Percentiles rank a stretch among this genome's conserved stretches.
These are phyloP conservation scores for Carettochelys insculpta DNA, from an alignment of 2,113 vertebrate species.

Conservation along the genomic window DNA sequence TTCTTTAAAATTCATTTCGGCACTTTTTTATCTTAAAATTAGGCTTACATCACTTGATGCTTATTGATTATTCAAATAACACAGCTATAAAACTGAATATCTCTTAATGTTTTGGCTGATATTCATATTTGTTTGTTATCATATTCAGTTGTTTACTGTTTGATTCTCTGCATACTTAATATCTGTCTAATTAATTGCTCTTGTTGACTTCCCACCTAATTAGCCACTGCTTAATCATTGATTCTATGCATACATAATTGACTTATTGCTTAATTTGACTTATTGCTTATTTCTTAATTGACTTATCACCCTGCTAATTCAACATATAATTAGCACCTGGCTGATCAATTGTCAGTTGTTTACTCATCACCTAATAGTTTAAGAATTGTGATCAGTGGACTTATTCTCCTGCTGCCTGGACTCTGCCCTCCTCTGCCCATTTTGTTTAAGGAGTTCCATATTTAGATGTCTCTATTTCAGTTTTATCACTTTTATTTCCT, in stretches of 20 bases:
- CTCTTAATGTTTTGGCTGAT: slow-evolving; percentile 39
- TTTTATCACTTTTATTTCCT: not conserved
- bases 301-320: slow-evolving; percentile 42
- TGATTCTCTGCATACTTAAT: slow-evolving; percentile 59
- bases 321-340: slow-evolving; percentile 45
- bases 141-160: slow-evolving; percentile 48
- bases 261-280: slow-evolving; percentile 59
- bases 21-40: not conserved
- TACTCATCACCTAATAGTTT: slow-evolving; percentile 10
- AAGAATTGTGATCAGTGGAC: not conserved
- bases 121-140: slow-evolving; percentile 52
- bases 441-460: not conserved
- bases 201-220: slow-evolving; percentile 58
- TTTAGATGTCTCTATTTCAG: not conserved
- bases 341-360: slow-evolving; percentile 53
- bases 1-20: not conserved
- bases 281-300: slow-evolving; percentile 65
- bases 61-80: slow-evolving; percentile 6
- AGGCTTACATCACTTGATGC: not conserved
- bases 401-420: not conserved
- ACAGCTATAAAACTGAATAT: not conserved
- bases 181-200: slow-evolving; percentile 67
- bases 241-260: slow-evolving; percentile 61
- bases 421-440: not conserved
- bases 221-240: slow-evolving; percentile 60